phyloP scores from a whole-genome alignment of 2,888 invertebrate species.

The Drosophila macrospina region DNA sequence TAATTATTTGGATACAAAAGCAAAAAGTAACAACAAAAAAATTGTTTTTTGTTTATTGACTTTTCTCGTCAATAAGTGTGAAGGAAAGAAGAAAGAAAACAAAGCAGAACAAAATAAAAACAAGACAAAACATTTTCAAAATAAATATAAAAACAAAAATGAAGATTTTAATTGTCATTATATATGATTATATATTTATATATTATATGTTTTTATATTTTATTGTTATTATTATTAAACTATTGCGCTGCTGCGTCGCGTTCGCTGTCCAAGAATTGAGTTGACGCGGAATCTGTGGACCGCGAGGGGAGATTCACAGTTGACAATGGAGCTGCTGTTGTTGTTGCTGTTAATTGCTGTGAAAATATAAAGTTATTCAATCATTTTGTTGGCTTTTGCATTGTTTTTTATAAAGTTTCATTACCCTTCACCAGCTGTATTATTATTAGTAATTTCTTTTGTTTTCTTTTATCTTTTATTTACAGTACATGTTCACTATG shows the following conservation, averaged over 20 bases:
- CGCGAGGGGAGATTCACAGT: neutral
- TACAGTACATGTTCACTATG: constrained; percentile 64
- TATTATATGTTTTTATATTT: neutral
- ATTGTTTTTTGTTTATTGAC: constrained; percentile 54
- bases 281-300: constrained; percentile 35
- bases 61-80: constrained; percentile 57
- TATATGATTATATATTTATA: neutral
- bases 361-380: constrained; percentile 9
- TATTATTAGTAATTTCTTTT: constrained; percentile 50
- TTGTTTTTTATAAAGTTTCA: constrained; percentile 9
- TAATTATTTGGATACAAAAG: constrained; percentile 73
- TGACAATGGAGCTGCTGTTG: constrained; percentile 8
- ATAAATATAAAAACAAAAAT: constrained; percentile 37
- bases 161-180: constrained; percentile 2
- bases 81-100: constrained; percentile 34
- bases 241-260: constrained; percentile 63
- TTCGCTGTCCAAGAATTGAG: constrained; percentile 61
- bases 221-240: constrained; percentile 5
- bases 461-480: constrained; percentile 49
- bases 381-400: constrained; percentile 13
- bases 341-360: constrained; percentile 41
- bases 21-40: constrained; percentile 37
- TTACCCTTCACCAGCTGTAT: constrained; percentile 60
- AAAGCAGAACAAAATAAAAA: constrained; percentile 15
- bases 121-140: constrained; percentile 39